These are phyloP conservation scores for Cantharis nigra DNA, from an alignment of 2,888 invertebrate genomes.

Conservation along the genomic window DNA sequence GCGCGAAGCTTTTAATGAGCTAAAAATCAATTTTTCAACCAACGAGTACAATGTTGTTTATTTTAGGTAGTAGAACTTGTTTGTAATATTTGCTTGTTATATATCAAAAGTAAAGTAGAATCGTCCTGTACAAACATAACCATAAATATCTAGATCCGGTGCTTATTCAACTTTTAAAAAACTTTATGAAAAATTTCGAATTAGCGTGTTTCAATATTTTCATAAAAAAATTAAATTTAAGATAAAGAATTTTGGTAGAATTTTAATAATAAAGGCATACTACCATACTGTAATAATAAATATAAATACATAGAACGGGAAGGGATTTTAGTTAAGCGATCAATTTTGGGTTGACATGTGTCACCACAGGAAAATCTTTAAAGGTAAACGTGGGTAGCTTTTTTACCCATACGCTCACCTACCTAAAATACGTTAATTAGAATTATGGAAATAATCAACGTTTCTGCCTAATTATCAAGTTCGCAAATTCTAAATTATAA, in stretches of 20 bases:
- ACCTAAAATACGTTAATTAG: not conserved
- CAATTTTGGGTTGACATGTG: not conserved
- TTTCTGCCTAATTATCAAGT: not conserved
- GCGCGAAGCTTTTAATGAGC: not conserved
- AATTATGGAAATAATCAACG: not conserved
- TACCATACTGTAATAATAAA: not conserved
- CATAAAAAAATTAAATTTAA: not conserved
- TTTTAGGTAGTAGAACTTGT: not conserved
- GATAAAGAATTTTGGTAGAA: not conserved
- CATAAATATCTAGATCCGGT: not conserved
- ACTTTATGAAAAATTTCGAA: not conserved
- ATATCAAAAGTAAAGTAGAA: not conserved
- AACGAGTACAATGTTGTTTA: not conserved
- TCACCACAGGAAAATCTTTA: not conserved
- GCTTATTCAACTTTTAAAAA: not conserved
- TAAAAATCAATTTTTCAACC: not conserved
- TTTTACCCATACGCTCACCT: not conserved
- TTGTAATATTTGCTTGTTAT: not conserved
- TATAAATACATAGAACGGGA: not conserved
- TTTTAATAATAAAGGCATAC: not conserved
- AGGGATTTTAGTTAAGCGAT: not conserved
- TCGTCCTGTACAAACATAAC: not conserved
- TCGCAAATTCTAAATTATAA: too few relatives aligned
- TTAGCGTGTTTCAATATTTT: not conserved
- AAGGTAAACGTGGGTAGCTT: not conserved